Evolutionary conservation across 2,888 invertebrate species (phyloP).

Genomic region (Melinaea menophilus): DNA sequence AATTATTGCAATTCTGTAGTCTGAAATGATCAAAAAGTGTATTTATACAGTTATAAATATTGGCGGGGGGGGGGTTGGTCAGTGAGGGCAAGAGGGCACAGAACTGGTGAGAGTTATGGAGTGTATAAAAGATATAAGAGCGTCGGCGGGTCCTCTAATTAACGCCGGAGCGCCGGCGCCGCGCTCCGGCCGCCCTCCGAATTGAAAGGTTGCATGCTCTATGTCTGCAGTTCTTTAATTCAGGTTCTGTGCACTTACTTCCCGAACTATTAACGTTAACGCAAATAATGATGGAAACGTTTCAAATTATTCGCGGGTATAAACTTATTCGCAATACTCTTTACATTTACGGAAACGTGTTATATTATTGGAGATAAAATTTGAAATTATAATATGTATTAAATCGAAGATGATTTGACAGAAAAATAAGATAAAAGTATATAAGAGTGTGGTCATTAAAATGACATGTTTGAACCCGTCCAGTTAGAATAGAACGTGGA

Average conservation of each 20-base stretch:
- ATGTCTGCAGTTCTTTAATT: constrained; percentile 38
- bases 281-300: too few relatives aligned
- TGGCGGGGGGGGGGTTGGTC: constrained; percentile 64
- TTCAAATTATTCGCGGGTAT: too few relatives aligned
- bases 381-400: too few relatives aligned
- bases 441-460: background rate
- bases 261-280: too few relatives aligned
- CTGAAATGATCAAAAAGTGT: too few relatives aligned
- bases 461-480: constrained; percentile 9
- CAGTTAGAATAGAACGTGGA: constrained; percentile 23
- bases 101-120: constrained; percentile 17
- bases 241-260: constrained; percentile 7
- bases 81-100: constrained; percentile 53
- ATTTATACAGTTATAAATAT: too few relatives aligned
- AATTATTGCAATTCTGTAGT: too few relatives aligned
- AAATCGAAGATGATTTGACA: too few relatives aligned
- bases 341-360: too few relatives aligned
- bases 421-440: constrained; percentile 10
- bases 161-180: constrained; percentile 46
- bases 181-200: constrained; percentile 43
- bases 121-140: constrained; percentile 36
- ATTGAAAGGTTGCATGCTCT: constrained; percentile 51
- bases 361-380: too few relatives aligned
- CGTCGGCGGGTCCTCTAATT: constrained; percentile 62
- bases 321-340: too few relatives aligned